Evolutionary conservation across 2,888 invertebrate species (phyloP), one percentile per base, ranked within the genome.

Genomic region (Cryptocheilus praepositus): DNA sequence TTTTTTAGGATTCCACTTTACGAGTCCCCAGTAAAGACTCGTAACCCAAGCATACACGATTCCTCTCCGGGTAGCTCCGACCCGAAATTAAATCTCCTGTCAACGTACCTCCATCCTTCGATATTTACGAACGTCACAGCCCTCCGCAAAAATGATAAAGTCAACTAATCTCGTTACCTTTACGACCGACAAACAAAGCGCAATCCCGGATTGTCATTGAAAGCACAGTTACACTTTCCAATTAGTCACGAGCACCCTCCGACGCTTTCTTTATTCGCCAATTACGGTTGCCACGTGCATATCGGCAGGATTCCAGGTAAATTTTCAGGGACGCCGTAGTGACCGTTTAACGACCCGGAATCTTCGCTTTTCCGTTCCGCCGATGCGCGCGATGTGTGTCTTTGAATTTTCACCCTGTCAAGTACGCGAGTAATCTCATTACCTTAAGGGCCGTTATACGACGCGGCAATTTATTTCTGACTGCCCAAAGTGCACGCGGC

Each of bases 361-460:
- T 54, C 25, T 54, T 28, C 25, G 21, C 54, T 3, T 54, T 15
- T n/a, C 36, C 7, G 15, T n/a, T 16, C 49, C 49, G 18, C 16
- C 49, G n/a, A n/a, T 49, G 49, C 16, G 68, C 67, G 51, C 36
- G 44, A 55, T 13, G 16, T 49, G 45, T 43, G 58, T 45, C 22
- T 59, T 63, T 63, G 64, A 61, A 56, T 71, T 73, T 68, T 58
- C 65, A 11, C 36, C 13, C 36, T 36, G 36, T 36, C 36, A 36
- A 36, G 36, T 36, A 36, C 67, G 49, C 46, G 63, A 71, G 53
- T 73, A 73, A 74, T 73, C 59, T 73, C 59, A 64, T 73, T 64
- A 68, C 63, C 59, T 43, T 22, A 51, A 67, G 49, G 64, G 67
- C 57, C 72, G 64, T 72, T 49, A 49, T 49, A 49, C 49, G 49